Percentiles rank a stretch among this genome's conserved stretches.
phyloP scores from a whole-genome alignment of 2,113 vertebrate genomes.

The Xiphias gladius region DNA sequence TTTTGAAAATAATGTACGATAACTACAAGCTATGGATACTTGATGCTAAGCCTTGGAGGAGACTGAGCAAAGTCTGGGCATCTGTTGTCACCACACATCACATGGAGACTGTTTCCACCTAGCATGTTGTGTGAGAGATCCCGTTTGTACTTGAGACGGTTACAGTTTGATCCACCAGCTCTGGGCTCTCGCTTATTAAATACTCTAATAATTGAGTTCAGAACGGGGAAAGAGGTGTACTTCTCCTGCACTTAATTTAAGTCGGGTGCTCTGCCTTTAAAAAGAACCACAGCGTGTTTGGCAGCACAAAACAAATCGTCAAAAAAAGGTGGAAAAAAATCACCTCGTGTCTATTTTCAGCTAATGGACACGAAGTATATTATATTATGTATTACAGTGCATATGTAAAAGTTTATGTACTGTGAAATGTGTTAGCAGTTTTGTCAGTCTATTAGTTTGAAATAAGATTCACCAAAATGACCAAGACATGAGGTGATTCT shows the following conservation, averaged over 20 bases:
- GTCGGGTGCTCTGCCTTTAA: neutral
- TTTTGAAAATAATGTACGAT: conserved; percentile 12
- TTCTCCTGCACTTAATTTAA: neutral
- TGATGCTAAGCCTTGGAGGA: conserved; percentile 1
- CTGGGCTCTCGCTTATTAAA: neutral
- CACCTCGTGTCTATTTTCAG: too few species aligned
- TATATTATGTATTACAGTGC: too few species aligned
- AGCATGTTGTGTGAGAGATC: neutral
- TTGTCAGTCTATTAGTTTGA: neutral
- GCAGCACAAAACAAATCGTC: too few species aligned
- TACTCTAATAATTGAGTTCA: neutral
- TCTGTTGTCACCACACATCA: conserved; percentile 4
- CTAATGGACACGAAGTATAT: too few species aligned
- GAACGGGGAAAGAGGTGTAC: neutral
- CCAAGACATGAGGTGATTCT: neutral
- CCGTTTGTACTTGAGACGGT: neutral
- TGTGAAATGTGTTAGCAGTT: neutral
- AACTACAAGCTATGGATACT: conserved; percentile 1
- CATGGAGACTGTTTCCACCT: neutral
- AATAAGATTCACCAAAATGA: neutral
- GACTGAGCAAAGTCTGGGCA: conserved; percentile 17
- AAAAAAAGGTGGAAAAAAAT: too few species aligned
- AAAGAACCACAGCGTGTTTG: neutral
- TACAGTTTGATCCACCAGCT: neutral
- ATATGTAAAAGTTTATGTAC: neutral